Percentiles rank a stretch among this genome's conserved stretches.
phyloP scores from a whole-genome alignment of 2,113 vertebrate genomes.

The Catharus minimus region DNA sequence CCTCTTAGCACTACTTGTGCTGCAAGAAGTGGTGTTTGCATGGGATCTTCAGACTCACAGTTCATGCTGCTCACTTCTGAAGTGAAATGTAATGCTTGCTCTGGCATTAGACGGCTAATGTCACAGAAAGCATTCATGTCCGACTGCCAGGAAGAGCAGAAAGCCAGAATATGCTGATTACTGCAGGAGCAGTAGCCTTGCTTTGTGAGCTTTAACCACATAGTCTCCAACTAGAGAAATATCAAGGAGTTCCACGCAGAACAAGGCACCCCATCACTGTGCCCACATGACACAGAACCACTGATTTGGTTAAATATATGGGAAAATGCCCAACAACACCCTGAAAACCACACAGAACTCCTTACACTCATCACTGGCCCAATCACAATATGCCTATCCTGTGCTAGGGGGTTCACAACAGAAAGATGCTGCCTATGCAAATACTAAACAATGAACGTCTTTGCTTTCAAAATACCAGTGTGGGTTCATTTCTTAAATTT shows the following conservation, averaged over 20 bases:
- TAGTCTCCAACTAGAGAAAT: background rate
- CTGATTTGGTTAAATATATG: background rate
- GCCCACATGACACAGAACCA: background rate
- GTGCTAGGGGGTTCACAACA: background rate
- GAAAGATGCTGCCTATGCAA: background rate
- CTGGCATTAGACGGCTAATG: background rate
- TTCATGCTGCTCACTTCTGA: background rate
- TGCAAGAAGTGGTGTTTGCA: background rate
- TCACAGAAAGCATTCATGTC: background rate
- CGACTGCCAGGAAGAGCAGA: background rate
- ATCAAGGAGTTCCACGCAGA: background rate
- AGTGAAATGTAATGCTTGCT: background rate
- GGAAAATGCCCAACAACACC: background rate
- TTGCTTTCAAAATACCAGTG: background rate
- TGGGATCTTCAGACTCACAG: background rate
- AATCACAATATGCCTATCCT: background rate
- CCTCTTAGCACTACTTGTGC: background rate
- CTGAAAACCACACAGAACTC: background rate
- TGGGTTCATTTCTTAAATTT: background rate
- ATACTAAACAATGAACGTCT: background rate
- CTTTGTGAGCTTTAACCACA: background rate
- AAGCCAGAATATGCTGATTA: background rate
- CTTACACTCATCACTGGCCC: background rate
- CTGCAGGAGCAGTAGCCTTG: background rate
- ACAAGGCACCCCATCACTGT: background rate